phyloP scores from a whole-genome alignment of 2,888 invertebrate species.

The Apamea crenata region DNA sequence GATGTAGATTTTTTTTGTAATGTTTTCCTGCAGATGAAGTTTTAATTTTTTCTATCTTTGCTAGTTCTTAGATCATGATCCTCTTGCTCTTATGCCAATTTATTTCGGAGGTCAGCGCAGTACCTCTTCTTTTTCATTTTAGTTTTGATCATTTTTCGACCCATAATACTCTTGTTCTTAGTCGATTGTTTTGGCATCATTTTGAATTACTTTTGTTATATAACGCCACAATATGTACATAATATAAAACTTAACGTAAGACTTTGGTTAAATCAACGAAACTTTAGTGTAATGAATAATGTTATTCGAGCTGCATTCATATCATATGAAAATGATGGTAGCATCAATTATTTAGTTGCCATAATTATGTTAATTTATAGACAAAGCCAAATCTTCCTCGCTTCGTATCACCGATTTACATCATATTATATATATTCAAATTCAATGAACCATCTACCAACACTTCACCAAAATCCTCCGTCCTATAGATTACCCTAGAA shows the following conservation, averaged over 20 bases:
- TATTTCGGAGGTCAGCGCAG: neutral
- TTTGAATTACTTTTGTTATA: no score
- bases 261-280: neutral
- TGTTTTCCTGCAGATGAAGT: neutral
- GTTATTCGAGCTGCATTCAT: no score
- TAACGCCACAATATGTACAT: no score
- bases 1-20: neutral
- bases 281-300: neutral
- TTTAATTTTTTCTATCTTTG: neutral
- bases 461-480: neutral
- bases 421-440: neutral
- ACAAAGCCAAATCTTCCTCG: no score
- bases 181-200: neutral
- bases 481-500: constrained; percentile 40
- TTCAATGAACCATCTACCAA: neutral
- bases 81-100: no score
- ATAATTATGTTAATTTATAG: no score
- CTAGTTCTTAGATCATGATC: no score
- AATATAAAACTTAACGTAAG: neutral
- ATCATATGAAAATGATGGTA: no score
- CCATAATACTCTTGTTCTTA: neutral
- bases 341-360: no score
- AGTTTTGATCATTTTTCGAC: no score
- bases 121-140: neutral
- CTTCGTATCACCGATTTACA: no score